Evolutionary conservation across 2,113 vertebrate genomes (phyloP), one percentile per base, ranked within the genome.

Genomic region (Pungitius pungitius): DNA sequence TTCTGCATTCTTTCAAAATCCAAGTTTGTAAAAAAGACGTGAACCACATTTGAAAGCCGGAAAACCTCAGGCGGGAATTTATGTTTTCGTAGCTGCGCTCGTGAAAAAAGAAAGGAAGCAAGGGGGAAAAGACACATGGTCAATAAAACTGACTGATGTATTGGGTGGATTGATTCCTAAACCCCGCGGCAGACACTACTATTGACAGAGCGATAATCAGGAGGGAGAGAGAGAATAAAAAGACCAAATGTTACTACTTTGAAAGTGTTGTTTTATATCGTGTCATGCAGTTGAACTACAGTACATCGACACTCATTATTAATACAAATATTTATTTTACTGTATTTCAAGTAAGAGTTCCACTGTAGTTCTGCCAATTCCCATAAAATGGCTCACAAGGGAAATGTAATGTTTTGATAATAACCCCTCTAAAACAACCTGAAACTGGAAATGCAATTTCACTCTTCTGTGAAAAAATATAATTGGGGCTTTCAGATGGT

Each of bases 161-260:
- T 71, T 24, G 30, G 60, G 66, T 33, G 22, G 60, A 63, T 67
- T 33, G 75, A 84, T 77, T 77, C 39, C 35, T 71, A 24, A 72
- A 70, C 15, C 47, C 55, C 14, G 61, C 49, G 58, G 75, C 67
- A 81, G 68, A 74, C 74, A 74, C 47, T 35, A 30, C 37, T 78
- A 65, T 81, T 64, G 70, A 81, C 55, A 37, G 52, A 76, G 55
- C 43, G 37, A 52, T 80, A 74, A 69, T 80, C 61, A 64, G 42
- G 18, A 54, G 20, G 22, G 9, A 49, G n/a, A 12, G 2, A 3
- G 6, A 39, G 51, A 57, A 20, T 11, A 42, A 51, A 43, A 14
- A 63, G 56, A 63, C 6, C 49, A 24, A 52, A 52, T 24, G 12
- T 52, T 49, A 15, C 37, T 37, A n/a, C 63, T 62, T 27, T 33